A percentile compares a stretch with the other conserved stretches of the same genome.
phyloP scores from a whole-genome alignment of 23 tunicate species.

The Corella eumyota region DNA sequence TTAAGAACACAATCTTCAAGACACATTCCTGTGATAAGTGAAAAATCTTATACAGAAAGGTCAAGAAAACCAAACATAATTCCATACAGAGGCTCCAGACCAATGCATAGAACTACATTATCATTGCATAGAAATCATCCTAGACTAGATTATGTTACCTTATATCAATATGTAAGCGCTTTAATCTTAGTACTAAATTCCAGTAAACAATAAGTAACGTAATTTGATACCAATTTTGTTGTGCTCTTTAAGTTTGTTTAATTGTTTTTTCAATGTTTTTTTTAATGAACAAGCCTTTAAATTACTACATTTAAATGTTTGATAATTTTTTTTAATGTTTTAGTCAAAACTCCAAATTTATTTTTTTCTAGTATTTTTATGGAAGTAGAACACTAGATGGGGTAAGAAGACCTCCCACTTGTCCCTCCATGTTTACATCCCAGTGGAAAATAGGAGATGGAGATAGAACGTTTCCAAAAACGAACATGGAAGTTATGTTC shows the following conservation, averaged over 20 bases:
- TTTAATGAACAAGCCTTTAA: not conserved
- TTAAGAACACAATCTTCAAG: conserved; percentile 21
- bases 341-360: not conserved
- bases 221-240: too few relatives aligned
- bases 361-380: conserved; percentile 20
- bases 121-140: conserved; percentile 20
- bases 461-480: conserved; percentile 3
- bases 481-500: conserved; percentile 25
- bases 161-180: conserved; percentile 45
- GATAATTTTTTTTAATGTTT: not conserved
- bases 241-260: too few relatives aligned
- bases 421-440: conserved; percentile 70
- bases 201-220: too few relatives aligned
- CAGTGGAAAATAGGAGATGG: conserved; percentile 68
- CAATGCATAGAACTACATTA: conserved; percentile 45
- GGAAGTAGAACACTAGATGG: conserved; percentile 32
- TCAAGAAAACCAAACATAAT: conserved; percentile 15
- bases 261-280: too few relatives aligned
- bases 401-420: conserved; percentile 49
- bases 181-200: too few relatives aligned
- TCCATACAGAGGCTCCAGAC: conserved; percentile 52
- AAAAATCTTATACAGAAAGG: conserved; percentile 25
- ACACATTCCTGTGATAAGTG: conserved; percentile 53
- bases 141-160: conserved; percentile 27
- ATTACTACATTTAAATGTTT: not conserved